phyloP scores from a whole-genome alignment of 2,113 vertebrate species.

The Periophthalmodon schlosseri region DNA sequence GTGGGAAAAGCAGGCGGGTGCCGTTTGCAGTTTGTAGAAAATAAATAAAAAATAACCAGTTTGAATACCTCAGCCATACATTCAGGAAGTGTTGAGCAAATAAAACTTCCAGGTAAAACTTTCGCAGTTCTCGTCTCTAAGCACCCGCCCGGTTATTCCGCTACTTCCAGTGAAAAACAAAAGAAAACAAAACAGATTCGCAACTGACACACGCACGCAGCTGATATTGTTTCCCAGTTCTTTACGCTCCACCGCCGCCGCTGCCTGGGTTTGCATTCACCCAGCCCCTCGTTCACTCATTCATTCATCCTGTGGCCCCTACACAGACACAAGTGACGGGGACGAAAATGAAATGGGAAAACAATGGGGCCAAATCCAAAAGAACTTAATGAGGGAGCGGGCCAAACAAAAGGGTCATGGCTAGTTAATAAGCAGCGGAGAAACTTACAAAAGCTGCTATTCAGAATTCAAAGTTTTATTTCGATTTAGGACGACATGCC shows the following conservation, averaged over 20 bases:
- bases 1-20: conserved; percentile 59
- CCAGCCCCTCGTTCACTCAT: conserved; percentile 57
- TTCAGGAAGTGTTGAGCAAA: conserved; percentile 28
- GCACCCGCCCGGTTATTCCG: conserved; percentile 29
- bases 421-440: conserved; percentile 42
- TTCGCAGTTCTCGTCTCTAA: conserved; percentile 56
- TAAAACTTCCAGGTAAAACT: conserved; percentile 46
- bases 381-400: conserved; percentile 53
- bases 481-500: no score
- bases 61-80: conserved; percentile 46
- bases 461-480: conserved; percentile 34
- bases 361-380: conserved; percentile 69
- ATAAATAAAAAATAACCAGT: conserved; percentile 41
- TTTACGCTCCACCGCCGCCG: conserved; percentile 74
- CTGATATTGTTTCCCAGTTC: conserved; percentile 84
- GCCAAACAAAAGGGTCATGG: conserved; percentile 49
- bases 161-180: conserved; percentile 76
- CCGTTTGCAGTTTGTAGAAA: conserved; percentile 37
- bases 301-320: conserved; percentile 14
- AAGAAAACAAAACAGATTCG: conserved; percentile 76
- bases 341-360: conserved; percentile 58
- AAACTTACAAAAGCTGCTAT: conserved; percentile 40
- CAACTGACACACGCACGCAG: conserved; percentile 80
- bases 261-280: conserved; percentile 73
- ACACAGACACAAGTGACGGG: conserved; percentile 63